Conservation (phyloP, 2,888 invertebrate genomes). For the Plagodis dolabraria region DNA sequence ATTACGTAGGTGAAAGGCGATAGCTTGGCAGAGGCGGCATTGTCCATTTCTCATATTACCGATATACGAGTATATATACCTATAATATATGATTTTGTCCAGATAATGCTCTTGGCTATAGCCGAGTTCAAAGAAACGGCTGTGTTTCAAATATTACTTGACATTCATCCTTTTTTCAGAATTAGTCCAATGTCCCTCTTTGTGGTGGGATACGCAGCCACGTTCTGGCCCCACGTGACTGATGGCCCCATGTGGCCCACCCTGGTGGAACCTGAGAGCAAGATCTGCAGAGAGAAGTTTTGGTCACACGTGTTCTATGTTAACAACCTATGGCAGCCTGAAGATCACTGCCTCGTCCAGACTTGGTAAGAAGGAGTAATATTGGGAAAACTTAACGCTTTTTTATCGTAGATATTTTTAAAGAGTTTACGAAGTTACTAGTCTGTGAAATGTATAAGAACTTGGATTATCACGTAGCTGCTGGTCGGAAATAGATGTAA, state of each 20-base stretch:
- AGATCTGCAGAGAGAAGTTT: constrained; percentile 59
- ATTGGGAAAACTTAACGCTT: neutral
- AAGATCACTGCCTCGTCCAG: constrained; percentile 63
- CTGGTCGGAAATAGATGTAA: too few relatives aligned
- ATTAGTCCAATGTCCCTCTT: constrained; percentile 58
- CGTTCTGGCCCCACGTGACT: constrained; percentile 54
- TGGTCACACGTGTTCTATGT: constrained; percentile 64
- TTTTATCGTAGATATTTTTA: neutral
- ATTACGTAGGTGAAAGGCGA: too few relatives aligned
- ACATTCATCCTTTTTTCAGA: constrained; percentile 38
- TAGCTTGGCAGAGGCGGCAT: too few relatives aligned
- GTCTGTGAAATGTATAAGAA: too few relatives aligned
- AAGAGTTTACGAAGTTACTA: too few relatives aligned
- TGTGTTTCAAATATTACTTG: neutral
- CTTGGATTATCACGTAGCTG: too few relatives aligned
- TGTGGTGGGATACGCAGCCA: constrained; percentile 60
- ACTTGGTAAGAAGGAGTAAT: constrained; percentile 53
- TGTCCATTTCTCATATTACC: too few relatives aligned
- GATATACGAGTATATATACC: too few relatives aligned
- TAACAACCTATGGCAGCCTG: constrained; percentile 57
- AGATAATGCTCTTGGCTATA: too few relatives aligned
- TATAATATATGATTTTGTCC: too few relatives aligned
- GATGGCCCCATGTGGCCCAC: constrained; percentile 62
- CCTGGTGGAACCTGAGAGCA: constrained; percentile 53
- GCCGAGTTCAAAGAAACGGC: too few relatives aligned